Evolutionary conservation across 2,888 invertebrate genomes (phyloP).

Genomic region (Fabriciana adippe): DNA sequence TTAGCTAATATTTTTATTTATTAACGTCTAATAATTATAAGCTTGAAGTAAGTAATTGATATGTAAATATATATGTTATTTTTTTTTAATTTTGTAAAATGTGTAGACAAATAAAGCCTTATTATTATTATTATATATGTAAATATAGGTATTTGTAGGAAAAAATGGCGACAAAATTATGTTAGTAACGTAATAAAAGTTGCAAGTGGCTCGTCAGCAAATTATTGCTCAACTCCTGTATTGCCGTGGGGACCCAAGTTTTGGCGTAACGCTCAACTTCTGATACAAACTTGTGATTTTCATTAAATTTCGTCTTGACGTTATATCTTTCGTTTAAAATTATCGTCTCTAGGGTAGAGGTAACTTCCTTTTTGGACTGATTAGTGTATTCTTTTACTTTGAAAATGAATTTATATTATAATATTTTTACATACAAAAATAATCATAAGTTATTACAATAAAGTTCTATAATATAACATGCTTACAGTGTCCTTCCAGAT

Average conservation of each 20-base stretch:
- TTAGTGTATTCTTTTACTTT: background rate
- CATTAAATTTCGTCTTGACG: slow-evolving; percentile 59
- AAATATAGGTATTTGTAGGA: no score
- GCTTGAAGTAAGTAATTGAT: no score
- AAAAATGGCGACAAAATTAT: slow-evolving; percentile 29
- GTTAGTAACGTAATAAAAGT: slow-evolving; percentile 52
- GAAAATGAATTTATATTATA: background rate
- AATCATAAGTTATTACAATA: background rate
- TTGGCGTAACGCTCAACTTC: slow-evolving; percentile 59
- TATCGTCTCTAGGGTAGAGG: slow-evolving; percentile 36
- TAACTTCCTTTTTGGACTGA: slow-evolving; percentile 5
- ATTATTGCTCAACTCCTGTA: slow-evolving; percentile 62
- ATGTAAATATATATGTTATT: no score
- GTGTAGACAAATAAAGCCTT: no score
- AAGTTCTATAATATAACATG: background rate
- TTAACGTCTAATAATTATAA: no score
- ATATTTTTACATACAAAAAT: no score
- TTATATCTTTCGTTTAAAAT: slow-evolving; percentile 41
- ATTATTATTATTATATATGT: no score
- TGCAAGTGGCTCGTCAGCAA: slow-evolving; percentile 70
- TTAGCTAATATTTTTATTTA: no score
- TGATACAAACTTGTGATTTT: slow-evolving; percentile 72
- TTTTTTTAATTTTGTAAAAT: no score
- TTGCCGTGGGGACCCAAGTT: slow-evolving; percentile 60
- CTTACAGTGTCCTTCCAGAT: slow-evolving; percentile 13